Evolutionary conservation across 1,140 invertebrate species (phyloP), one percentile per base, ranked within the genome.

Genomic region (Pachypeltis micranthus): DNA sequence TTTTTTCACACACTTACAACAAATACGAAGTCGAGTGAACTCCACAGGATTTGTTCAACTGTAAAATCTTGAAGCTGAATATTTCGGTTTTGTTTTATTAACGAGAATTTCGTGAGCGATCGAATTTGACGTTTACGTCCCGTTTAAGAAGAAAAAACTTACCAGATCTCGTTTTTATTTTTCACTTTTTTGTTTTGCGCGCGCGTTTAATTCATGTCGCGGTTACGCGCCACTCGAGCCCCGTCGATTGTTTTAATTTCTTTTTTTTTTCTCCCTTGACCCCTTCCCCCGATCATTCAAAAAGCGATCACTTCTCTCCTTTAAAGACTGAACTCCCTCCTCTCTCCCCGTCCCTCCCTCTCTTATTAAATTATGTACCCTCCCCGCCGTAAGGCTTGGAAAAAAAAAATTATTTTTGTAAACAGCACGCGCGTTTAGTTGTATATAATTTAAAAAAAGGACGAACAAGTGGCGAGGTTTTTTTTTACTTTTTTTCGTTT

Each of bases 371-470:
- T 51, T 51, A 51, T 21, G 47, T 51, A 51, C n/a, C 7, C 7
- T n/a, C 47, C 23, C 47, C 47, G 19, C 21, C 7, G 23, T 51
- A 51, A 21, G 47, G 47, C 23, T 51, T n/a, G n/a, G n/a, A n/a
- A n/a, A n/a, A n/a, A n/a, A n/a, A 51, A 51, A 51, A 51, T 51
- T 51, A 51, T 51, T 51, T 51, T 51, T 51, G 47, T 51, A 51
- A 14, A 51, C 47, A 51, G 47, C 47, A 51, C 47, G 10, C 47
- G 10, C 21, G 47, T 51, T 51, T 10, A 51, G 47, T 51, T 51
- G 47, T 51, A 51, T 21, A 51, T 51, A 51, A 10, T 21, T 4
- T 4, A 51, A 51, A 51, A 21, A 51, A 51, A 51, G n/a, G n/a
- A n/a, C n/a, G n/a, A n/a, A n/a, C n/a, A n/a, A n/a, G n/a, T n/a